phyloP scores from a whole-genome alignment of 2,888 invertebrate genomes.

The Digitonthophagus gazella region DNA sequence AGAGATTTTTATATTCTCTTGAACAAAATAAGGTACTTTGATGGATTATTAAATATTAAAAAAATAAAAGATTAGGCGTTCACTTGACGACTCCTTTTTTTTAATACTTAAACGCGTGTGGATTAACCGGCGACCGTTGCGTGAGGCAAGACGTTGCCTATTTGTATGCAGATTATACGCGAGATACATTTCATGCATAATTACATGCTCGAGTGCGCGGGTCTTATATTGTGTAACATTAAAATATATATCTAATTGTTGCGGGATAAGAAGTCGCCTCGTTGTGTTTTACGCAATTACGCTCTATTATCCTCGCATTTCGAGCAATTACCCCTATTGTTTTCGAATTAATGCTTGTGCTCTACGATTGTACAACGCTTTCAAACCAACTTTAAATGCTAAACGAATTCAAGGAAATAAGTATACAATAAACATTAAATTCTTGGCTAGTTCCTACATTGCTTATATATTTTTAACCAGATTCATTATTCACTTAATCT shows the following conservation, averaged over 20 bases:
- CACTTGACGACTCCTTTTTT: not conserved
- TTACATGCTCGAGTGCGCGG: not conserved
- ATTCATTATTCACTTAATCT: no score
- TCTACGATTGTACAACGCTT: not conserved
- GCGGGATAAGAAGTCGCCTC: not conserved
- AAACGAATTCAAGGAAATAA: no score
- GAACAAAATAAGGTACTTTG: no score
- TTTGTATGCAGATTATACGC: not conserved
- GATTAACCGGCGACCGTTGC: not conserved
- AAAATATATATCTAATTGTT: not conserved
- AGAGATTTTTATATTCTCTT: no score
- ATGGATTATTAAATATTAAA: not conserved
- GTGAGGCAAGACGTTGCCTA: not conserved
- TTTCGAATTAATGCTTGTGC: not conserved
- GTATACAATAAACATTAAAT: no score
- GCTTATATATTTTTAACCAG: no score
- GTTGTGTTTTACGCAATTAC: not conserved
- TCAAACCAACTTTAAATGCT: no score
- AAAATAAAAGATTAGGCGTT: no score
- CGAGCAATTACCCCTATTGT: not conserved
- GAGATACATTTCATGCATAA: not conserved
- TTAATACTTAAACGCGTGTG: not conserved
- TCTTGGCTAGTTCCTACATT: no score
- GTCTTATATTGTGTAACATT: not conserved
- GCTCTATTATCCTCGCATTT: not conserved